Base-by-base conservation (phyloP, 2,888 invertebrate genomes). In the Scelioninae gen. 2 region DNA sequence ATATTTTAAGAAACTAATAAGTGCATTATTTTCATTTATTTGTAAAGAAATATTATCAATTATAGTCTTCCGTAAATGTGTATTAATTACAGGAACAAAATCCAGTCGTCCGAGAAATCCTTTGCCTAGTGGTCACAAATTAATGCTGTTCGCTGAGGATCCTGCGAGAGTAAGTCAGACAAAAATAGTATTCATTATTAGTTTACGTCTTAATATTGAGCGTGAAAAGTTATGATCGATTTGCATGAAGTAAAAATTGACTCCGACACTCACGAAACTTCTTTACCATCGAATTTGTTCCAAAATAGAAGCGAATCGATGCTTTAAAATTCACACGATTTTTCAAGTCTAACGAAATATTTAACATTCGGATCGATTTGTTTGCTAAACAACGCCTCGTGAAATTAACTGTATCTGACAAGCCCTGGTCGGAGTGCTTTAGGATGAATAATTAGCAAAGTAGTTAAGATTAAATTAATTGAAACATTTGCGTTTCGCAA, bases 391-490 rank as follows among this genome's bases (percentile, higher is more conserved):
- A 64, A 11, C 45, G 16, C 22, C 15, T 10, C 19, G 43, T 25
- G 45, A 55, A 53, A 46, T 53, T 53, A 53, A 55, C 18, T 65
- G 64, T 46, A 22, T 55, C 64, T 65, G 55, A 65, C 64, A 65
- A 55, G 45, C 28, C 18, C 33, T 35, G 28, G 28, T n/a, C n/a
- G 28, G 11, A 65, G 28, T 37, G 11, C 53, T 65, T 65, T 37
- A 39, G 55, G 28, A 53, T 65, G 64, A 65, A 55, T 65, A 65
- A 65, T 65, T 65, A 55, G 53, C 37, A 45, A 65, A 65, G 55
- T 46, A 65, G 55, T 65, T 65, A 65, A 65, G 64, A 65, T 45
- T 65, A 46, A 55, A 55, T 65, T 65, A 65, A 65, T 65, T 65
- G 55, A 46, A 55, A 55, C 55, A 65, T 65, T 65, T 57, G 48